Evolutionary conservation across 92 coral and sea anemone genomes (phyloP), one percentile per base, ranked within the genome.

Genomic region (Paramuricea clavata): DNA sequence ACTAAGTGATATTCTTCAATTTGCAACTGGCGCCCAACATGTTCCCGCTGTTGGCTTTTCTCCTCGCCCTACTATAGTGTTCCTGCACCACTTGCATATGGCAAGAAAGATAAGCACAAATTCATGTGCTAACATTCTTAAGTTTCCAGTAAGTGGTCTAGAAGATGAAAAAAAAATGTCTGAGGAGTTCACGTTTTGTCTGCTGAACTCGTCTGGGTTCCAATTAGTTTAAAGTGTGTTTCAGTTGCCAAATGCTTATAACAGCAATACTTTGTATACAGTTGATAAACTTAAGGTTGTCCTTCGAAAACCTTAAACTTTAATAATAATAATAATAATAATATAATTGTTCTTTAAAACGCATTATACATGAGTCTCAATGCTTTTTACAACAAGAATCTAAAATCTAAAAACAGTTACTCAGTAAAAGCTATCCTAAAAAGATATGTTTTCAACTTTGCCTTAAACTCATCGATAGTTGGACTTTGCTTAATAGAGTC

Each of bases 11-110:
- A 75, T 89, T 73, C 57, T 89, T 50, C 92, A 89, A 68, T 89
- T 89, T 85, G 89, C 81, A 11, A 89, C 89, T 69, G 92, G 92
- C 76, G 82, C 92, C 31, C 89, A 78, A 44, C 74, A 78, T 61
- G 47, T 85, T 43, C 89, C 92, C 31, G 92, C 89, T 60, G 64
- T 85, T 78, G 89, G 89, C 12, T 89, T 89, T 75, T 33, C 81
- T 31, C 92, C 92, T 62, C 73, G 86, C 34, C 92, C 92, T 11
- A 89, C 92, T 26, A 36, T 84, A 16, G 21, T 68, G 71, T 85
- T 89, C 74, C 31, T 47, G 16, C 92, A 89, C 68, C 41, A 78
- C 56, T 15, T 52, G 36, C 10, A 47, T 65, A 33, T 67, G 26
- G 68, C 47, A 26, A 74, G 88, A 74, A 88, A 88, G 76, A 54